These are phyloP conservation scores for Cyprinodon tularosa DNA, from an alignment of 2,113 vertebrate genomes.

Conservation along the genomic window DNA sequence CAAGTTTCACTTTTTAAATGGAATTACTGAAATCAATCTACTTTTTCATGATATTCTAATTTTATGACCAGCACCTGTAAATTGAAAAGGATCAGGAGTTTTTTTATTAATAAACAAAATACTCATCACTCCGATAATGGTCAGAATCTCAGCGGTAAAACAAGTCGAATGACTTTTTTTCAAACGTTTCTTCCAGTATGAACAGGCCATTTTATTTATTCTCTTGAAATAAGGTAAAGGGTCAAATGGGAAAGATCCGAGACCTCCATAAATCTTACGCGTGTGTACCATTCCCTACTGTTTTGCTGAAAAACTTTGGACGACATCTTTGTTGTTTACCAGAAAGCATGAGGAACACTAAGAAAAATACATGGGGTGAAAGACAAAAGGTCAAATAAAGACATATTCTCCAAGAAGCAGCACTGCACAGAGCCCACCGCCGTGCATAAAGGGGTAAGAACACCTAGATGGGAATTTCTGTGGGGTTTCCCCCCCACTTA, in stretches of 20 bases:
- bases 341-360: neutral
- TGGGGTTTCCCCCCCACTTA: neutral
- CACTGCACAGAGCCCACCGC: neutral
- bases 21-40: too few relatives aligned
- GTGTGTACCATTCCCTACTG: neutral
- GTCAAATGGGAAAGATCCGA: neutral
- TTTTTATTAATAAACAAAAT: too few relatives aligned
- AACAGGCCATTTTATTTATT: too few relatives aligned
- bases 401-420: neutral
- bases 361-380: neutral
- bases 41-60: too few relatives aligned
- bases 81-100: too few relatives aligned
- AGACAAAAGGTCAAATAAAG: neutral
- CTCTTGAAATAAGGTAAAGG: neutral
- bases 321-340: neutral
- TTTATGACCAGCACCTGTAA: too few relatives aligned
- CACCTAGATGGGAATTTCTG: slow-evolving; percentile 1
- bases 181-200: too few relatives aligned
- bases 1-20: too few relatives aligned
- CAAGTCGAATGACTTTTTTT: too few relatives aligned
- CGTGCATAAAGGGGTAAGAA: neutral
- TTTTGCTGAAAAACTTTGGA: neutral
- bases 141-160: too few relatives aligned
- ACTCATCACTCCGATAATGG: too few relatives aligned
- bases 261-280: neutral